These are phyloP conservation scores for Lonchura striata DNA, from an alignment of 2,113 vertebrate genomes.

Conservation along the genomic window DNA sequence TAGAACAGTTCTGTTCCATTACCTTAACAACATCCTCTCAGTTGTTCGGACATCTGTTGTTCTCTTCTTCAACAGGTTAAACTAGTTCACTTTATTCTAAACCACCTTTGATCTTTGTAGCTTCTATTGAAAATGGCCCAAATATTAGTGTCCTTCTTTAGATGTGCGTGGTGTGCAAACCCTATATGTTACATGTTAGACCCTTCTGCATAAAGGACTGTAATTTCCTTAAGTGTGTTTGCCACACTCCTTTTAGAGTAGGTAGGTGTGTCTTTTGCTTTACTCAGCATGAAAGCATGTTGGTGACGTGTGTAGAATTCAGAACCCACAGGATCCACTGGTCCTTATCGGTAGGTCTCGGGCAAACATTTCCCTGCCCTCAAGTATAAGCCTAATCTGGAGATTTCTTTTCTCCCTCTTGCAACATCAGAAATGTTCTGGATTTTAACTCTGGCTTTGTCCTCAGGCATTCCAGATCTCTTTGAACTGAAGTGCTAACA, in stretches of 20 bases:
- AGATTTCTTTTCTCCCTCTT: neutral
- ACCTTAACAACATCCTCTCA: neutral
- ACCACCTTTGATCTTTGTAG: neutral
- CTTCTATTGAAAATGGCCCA: accelerated
- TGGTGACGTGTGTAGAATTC: accelerated
- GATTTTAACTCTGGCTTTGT: neutral
- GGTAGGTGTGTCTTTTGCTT: neutral
- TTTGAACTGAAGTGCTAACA: neutral
- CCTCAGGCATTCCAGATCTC: neutral
- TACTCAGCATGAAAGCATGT: accelerated
- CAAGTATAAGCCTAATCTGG: neutral
- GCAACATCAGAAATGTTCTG: neutral
- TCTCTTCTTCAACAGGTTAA: neutral
- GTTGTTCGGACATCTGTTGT: neutral
- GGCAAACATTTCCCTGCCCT: neutral
- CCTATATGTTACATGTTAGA: neutral
- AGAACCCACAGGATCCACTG: neutral
- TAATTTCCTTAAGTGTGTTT: neutral
- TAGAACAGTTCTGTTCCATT: neutral
- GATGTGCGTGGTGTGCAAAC: neutral
- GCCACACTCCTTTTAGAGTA: neutral
- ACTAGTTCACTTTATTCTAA: neutral
- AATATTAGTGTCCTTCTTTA: neutral
- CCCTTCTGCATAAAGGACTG: neutral
- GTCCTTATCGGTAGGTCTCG: neutral